Evolutionary conservation across 1,140 invertebrate genomes (phyloP).

Genomic region (Lepidurus couesii): DNA sequence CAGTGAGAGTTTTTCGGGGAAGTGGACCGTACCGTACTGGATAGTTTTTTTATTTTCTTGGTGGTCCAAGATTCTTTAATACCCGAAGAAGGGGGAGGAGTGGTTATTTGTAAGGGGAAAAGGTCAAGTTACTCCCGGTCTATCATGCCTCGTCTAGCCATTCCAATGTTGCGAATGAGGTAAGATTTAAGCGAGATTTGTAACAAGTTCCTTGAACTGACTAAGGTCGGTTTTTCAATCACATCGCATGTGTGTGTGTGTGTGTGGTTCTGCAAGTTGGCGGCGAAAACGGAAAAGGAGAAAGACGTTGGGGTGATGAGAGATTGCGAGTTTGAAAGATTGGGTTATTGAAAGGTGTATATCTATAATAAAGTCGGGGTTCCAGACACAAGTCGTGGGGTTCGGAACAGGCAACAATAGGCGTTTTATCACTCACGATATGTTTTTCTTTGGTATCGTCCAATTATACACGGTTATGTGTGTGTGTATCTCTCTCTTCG

Average conservation of each 20-base stretch:
- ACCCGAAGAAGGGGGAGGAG: not conserved
- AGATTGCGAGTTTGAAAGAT: slow-evolving; percentile 5
- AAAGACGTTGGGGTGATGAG: not conserved
- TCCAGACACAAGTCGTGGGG: slow-evolving; percentile 2
- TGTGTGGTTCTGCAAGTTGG: too few relatives aligned
- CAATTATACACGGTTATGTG: not conserved
- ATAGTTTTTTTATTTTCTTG: not conserved
- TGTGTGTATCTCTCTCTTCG: not conserved
- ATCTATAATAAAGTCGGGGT: slow-evolving; percentile 13
- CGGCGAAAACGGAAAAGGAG: not conserved
- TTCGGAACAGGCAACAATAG: not conserved
- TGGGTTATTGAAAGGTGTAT: not conserved
- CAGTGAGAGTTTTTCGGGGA: not conserved
- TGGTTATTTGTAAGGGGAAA: slow-evolving; percentile 15
- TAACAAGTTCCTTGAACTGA: not conserved
- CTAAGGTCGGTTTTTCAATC: too few relatives aligned
- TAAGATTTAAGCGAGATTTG: not conserved
- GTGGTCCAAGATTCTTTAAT: too few relatives aligned
- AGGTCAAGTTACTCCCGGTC: not conserved
- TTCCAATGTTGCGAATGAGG: slow-evolving; percentile 18
- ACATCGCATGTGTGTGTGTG: too few relatives aligned
- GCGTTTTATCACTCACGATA: slow-evolving; percentile 19
- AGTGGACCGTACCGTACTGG: not conserved
- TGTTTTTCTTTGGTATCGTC: slow-evolving; percentile 12
- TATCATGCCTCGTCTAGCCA: not conserved